phyloP scores from a whole-genome alignment of 2,888 invertebrate genomes.

The Conus canariensis region DNA sequence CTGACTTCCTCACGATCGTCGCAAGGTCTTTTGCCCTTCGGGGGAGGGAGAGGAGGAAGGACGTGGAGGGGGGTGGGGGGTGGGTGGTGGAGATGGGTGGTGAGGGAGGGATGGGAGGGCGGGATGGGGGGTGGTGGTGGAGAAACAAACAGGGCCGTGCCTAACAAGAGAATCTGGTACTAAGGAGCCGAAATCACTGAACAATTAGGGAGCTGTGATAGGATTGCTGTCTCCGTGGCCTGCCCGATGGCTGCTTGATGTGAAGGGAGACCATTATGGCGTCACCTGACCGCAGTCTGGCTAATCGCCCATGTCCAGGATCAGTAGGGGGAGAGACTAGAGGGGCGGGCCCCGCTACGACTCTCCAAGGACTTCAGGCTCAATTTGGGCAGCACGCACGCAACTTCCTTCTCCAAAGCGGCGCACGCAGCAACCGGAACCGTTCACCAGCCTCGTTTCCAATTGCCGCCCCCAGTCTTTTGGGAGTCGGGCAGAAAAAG shows the following conservation, averaged over 20 bases:
- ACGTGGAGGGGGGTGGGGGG: not conserved
- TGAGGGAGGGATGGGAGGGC: too few species aligned
- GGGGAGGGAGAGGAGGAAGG: not conserved
- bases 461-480: conserved; percentile 29
- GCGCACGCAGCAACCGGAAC: conserved; percentile 38
- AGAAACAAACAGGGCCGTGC: conserved; percentile 1
- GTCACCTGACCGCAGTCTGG: conserved; percentile 24
- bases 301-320: conserved; percentile 33
- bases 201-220: conserved; percentile 25
- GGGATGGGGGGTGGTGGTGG: not conserved
- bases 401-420: not conserved
- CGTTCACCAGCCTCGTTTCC: conserved; percentile 32
- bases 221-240: conserved; percentile 6
- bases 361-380: conserved; percentile 32
- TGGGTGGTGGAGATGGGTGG: too few species aligned
- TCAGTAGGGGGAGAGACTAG: not conserved
- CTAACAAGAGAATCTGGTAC: conserved; percentile 29
- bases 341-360: not conserved
- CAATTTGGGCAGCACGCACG: conserved; percentile 39
- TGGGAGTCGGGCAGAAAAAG: conserved; percentile 37
- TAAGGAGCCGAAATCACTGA: conserved; percentile 24
- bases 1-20: not conserved
- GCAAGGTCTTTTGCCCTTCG: conserved; percentile 13
- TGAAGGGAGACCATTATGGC: conserved; percentile 37
- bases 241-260: conserved; percentile 21